Percentiles rank a stretch among this genome's conserved stretches.
Conservation (phyloP, 2,888 invertebrate species). For the Amphiduros pacificus region DNA sequence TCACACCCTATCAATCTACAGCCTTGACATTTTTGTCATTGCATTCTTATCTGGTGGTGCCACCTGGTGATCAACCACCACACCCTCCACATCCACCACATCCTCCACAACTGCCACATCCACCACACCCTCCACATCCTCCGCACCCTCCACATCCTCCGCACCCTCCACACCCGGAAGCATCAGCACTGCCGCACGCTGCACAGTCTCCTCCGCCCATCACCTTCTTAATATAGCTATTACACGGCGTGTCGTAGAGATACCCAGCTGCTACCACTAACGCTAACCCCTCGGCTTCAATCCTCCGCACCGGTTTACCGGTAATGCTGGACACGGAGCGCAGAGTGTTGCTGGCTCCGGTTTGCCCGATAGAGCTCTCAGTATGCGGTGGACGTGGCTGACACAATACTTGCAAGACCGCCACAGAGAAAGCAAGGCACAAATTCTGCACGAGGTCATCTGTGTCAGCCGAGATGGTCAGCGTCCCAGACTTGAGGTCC, state of each 20-base stretch:
- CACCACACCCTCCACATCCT: conserved; percentile 33
- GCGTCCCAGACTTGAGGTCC: conserved; percentile 44
- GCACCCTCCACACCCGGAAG: conserved; percentile 27
- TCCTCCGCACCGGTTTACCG: conserved; percentile 32
- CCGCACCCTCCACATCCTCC: conserved; percentile 37
- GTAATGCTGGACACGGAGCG: not conserved
- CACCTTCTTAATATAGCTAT: conserved; percentile 40
- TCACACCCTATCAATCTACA: too few relatives aligned
- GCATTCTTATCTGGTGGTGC: too few relatives aligned
- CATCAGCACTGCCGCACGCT: conserved; percentile 34
- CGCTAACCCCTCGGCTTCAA: conserved; percentile 49
- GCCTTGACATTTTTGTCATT: too few relatives aligned
- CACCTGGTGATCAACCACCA: conserved; percentile 30
- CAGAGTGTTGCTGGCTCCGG: not conserved
- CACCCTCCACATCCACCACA: conserved; percentile 35
- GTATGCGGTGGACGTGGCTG: conserved; percentile 56
- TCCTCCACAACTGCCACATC: conserved; percentile 34
- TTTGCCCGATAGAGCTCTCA: conserved; percentile 32
- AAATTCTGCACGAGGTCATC: conserved; percentile 60
- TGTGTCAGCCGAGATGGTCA: conserved; percentile 37
- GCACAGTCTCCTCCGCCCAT: conserved; percentile 37
- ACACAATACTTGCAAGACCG: conserved; percentile 63
- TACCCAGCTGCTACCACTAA: conserved; percentile 62
- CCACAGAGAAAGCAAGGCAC: conserved; percentile 60
- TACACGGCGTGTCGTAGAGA: conserved; percentile 53